Base-by-base conservation (phyloP, 2,888 invertebrate species). In the Trichopria drosophilae region DNA sequence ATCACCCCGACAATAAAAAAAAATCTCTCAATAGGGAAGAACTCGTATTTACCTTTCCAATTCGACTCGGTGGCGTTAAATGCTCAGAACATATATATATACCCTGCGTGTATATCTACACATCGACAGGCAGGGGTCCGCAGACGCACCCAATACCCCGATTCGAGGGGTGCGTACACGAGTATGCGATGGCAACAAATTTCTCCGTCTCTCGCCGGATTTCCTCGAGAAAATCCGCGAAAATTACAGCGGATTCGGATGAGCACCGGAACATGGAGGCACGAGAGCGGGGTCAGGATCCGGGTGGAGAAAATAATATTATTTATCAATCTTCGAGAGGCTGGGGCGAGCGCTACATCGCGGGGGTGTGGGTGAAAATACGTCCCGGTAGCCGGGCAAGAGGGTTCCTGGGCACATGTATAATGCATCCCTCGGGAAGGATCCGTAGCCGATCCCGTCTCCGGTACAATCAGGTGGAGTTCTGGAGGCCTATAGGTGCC, bases 241-340 rank as follows among this genome's bases (percentile, higher is more conserved):
- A 54, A 59, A 59, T 59, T 59, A 57, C 46, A 48, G 43, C 31
- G 45, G 36, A 53, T 49, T 31, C 49, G 23, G 12, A 24, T 41
- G 34, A 22, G 46, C 24, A 46, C 34, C 24, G 26, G 26, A 35
- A 42, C 37, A 42, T 50, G 37, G 18, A 24, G 26, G 44, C 28
- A 28, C 29, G 34, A 31, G 44, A 47, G 39, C 32, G 37, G 34
- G 36, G 35, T 39, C 43, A 53, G 26, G 29, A 24, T 28, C 19
- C 23, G 26, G 31, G 31, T 37, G 51, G 47, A 43, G 57, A 58
- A 61, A 66, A 62, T 64, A 61, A 63, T 67, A 67, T 68, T 70
- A 67, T 69, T 70, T 67, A 69, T 67, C 66, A 63, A 68, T 69
- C 61, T 60, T 59, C 57, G 31, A 37, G 37, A 22, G 52, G 22